A percentile compares a stretch with the other conserved stretches of the same genome.
Conservation (phyloP, 2,888 invertebrate genomes). For the Campoletis raptor region DNA sequence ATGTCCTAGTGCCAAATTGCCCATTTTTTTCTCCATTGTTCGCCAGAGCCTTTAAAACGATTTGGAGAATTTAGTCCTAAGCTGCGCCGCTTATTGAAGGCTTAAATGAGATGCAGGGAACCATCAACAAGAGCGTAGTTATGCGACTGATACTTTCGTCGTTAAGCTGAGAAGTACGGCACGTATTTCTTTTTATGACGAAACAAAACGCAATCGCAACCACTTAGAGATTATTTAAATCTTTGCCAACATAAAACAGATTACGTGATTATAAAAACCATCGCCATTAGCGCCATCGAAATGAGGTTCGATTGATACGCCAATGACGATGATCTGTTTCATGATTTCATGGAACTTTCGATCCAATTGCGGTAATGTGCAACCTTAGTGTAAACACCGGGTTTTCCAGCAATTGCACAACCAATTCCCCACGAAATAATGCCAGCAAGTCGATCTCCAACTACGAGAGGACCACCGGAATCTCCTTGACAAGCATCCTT, state of each 20-base stretch:
- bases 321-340: constrained; percentile 13
- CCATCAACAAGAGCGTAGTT: neutral
- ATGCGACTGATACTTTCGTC: neutral
- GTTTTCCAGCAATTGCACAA: constrained; percentile 85
- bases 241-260: neutral
- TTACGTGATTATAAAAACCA: neutral
- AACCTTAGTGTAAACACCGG: constrained; percentile 86
- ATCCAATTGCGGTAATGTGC: constrained; percentile 85
- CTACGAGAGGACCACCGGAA: constrained; percentile 78
- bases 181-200: neutral
- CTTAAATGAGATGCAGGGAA: too few species aligned
- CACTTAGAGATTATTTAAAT: neutral
- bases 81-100: too few species aligned
- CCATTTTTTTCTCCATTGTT: neutral
- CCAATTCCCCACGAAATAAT: constrained; percentile 86
- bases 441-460: constrained; percentile 74
- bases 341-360: constrained; percentile 24
- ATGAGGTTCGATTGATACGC: constrained; percentile 2
- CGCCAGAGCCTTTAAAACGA: neutral
- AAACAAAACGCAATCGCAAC: neutral
- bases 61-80: too few species aligned
- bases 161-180: neutral
- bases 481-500: constrained; percentile 81
- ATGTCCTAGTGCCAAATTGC: neutral
- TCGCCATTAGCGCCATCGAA: neutral